phyloP scores from a whole-genome alignment of 2,888 invertebrate species.

The Eubasilissa splendida region DNA sequence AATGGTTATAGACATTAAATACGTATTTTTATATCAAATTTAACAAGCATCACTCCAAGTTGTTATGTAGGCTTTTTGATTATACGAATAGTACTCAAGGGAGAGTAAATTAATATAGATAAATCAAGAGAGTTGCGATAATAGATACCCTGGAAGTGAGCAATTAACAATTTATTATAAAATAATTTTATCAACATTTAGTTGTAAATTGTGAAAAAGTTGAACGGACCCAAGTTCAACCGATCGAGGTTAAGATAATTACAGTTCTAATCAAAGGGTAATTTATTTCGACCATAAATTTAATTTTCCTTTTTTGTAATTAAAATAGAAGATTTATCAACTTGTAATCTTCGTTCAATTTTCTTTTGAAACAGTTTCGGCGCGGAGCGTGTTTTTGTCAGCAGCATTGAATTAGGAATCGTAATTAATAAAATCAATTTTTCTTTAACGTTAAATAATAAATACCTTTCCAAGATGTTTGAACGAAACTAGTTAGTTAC shows the following conservation, averaged over 20 bases:
- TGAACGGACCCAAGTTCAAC: neutral
- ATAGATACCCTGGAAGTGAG: no score
- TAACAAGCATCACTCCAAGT: no score
- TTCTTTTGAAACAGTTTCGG: constrained; percentile 15
- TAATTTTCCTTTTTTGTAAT: neutral
- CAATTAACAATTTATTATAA: no score
- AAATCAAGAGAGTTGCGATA: no score
- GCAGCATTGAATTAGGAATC: constrained; percentile 26
- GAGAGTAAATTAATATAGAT: no score
- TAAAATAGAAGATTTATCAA: constrained; percentile 32
- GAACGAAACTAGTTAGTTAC: neutral
- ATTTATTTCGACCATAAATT: constrained; percentile 10
- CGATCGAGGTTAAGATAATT: constrained; percentile 1
- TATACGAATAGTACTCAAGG: no score
- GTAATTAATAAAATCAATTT: constrained; percentile 28
- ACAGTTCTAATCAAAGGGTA: constrained; percentile 4
- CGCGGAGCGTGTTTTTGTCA: constrained; percentile 31
- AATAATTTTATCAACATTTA: no score
- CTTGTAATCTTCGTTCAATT: constrained; percentile 36
- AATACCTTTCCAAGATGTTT: constrained; percentile 22
- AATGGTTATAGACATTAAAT: no score
- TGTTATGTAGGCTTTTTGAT: no score
- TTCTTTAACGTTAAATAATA: constrained; percentile 12
- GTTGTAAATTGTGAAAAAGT: no score
- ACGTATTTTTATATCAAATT: no score